phyloP scores from a whole-genome alignment of 1,140 invertebrate genomes.

The Musca vetustissima region DNA sequence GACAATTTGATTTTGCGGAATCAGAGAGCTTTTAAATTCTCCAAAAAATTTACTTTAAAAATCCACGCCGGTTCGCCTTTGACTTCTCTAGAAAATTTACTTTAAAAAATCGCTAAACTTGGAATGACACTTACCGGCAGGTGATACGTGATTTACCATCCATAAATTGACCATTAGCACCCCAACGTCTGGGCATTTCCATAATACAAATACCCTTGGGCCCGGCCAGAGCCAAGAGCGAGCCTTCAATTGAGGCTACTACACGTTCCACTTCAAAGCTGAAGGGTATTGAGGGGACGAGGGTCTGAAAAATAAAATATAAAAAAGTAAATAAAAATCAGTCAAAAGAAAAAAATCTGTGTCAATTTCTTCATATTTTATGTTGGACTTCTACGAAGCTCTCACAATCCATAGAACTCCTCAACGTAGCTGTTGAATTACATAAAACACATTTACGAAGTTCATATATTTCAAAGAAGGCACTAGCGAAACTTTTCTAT shows the following conservation, averaged over 20 bases:
- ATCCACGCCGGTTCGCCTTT: too few relatives aligned
- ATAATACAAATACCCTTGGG: conserved; percentile 50
- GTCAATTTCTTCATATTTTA: too few relatives aligned
- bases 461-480: too few relatives aligned
- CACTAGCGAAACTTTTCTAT: too few relatives aligned
- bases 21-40: neutral
- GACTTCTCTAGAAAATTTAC: too few relatives aligned
- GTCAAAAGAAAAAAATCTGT: too few relatives aligned
- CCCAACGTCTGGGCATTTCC: conserved; percentile 56
- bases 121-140: conserved; percentile 33
- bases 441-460: too few relatives aligned
- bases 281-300: conserved; percentile 47
- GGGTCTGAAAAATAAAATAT: conserved; percentile 34
- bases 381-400: too few relatives aligned
- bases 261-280: conserved; percentile 53
- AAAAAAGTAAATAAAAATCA: too few relatives aligned
- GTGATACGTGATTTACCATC: conserved; percentile 43
- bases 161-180: conserved; percentile 47
- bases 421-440: too few relatives aligned
- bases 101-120: neutral
- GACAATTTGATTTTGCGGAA: conserved; percentile 13
- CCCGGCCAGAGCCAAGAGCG: conserved; percentile 49
- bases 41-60: too few relatives aligned
- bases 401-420: too few relatives aligned
- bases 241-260: conserved; percentile 49